phyloP scores from a whole-genome alignment of 1,140 invertebrate genomes.

The Drosophila rhopaloa region DNA sequence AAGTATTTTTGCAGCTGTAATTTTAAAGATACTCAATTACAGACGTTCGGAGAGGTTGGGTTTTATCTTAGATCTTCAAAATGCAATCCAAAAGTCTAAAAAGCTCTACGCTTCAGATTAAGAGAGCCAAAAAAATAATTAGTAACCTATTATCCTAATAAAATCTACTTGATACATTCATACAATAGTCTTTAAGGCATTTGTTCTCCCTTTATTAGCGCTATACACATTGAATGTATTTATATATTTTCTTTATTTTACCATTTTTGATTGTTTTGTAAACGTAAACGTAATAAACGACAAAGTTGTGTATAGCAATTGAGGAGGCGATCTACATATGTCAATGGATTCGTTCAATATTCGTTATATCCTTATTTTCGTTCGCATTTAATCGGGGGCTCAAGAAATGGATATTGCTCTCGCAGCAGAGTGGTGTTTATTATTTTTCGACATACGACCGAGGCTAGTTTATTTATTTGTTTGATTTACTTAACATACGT shows the following conservation, averaged over 20 bases:
- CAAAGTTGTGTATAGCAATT: constrained; percentile 23
- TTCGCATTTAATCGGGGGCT: constrained; percentile 39
- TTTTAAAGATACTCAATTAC: too few species aligned
- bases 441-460: constrained; percentile 55
- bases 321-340: not conserved
- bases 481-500: constrained; percentile 77
- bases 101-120: too few species aligned
- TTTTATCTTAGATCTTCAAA: too few species aligned
- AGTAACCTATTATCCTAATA: too few species aligned
- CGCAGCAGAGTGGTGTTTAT: constrained; percentile 20
- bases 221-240: constrained; percentile 1
- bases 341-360: constrained; percentile 7
- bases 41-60: too few species aligned
- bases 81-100: too few species aligned
- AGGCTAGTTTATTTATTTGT: constrained; percentile 76
- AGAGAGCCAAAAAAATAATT: too few species aligned
- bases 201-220: too few species aligned
- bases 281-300: constrained; percentile 57
- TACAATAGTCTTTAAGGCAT: too few species aligned
- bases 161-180: too few species aligned
- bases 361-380: constrained; percentile 16
- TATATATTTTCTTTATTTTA: constrained; percentile 61
- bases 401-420: constrained; percentile 44
- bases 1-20: too few species aligned
- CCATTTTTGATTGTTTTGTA: constrained; percentile 52